These are phyloP conservation scores for Esox masquinongy DNA, from an alignment of 2,797 vertebrate species.

Conservation along the genomic window DNA sequence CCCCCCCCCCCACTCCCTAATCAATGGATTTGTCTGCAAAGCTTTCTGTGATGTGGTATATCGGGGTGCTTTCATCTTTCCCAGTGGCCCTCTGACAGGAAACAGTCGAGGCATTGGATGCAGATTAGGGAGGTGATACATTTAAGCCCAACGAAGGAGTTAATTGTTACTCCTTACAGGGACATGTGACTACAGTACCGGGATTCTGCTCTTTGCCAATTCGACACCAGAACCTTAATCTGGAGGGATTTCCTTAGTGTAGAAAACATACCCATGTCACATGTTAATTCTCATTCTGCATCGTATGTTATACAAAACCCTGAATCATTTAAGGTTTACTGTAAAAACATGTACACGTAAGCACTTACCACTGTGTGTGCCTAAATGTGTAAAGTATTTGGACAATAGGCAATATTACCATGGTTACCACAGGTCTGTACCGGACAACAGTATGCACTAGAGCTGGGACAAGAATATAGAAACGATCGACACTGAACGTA, in stretches of 20 bases:
- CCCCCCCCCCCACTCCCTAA: too few relatives aligned
- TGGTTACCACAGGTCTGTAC: too few relatives aligned
- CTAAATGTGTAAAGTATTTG: background rate
- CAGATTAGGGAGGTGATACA: conserved; percentile 5
- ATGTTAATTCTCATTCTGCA: background rate
- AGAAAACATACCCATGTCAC: background rate
- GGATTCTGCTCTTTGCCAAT: background rate
- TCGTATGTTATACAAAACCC: background rate
- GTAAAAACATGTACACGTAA: background rate
- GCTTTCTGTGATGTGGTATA: conserved; percentile 5
- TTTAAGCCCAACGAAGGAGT: background rate
- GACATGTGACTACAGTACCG: background rate
- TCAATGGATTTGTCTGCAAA: background rate
- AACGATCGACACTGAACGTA: too few relatives aligned
- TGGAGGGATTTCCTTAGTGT: background rate
- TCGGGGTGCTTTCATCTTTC: background rate
- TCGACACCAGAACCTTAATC: background rate
- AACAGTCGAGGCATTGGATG: background rate
- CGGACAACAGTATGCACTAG: too few relatives aligned
- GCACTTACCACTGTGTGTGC: background rate
- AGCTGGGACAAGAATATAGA: too few relatives aligned
- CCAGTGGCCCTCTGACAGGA: background rate
- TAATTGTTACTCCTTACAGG: background rate
- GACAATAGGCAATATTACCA: too few relatives aligned
- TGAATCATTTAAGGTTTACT: background rate